phyloP scores from a whole-genome alignment of 2,888 invertebrate genomes.

The Plebejus anna region DNA sequence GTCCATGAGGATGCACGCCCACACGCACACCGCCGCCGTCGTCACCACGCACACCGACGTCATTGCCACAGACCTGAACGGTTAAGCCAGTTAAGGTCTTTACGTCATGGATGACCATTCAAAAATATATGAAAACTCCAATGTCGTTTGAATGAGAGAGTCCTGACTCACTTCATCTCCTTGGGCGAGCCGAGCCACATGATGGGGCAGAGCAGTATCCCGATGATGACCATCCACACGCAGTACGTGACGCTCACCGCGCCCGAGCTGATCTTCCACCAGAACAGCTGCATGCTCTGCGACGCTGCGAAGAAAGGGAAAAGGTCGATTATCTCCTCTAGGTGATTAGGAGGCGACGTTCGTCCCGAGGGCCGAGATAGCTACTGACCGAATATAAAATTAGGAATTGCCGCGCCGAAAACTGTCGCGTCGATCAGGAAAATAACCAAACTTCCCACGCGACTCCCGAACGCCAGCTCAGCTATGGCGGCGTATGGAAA shows the following conservation, averaged over 20 bases:
- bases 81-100: no score
- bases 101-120: no score
- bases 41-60: constrained; percentile 83
- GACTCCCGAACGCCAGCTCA: constrained; percentile 86
- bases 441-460: constrained; percentile 81
- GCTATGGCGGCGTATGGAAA: constrained; percentile 92
- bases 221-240: constrained; percentile 89
- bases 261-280: constrained; percentile 83
- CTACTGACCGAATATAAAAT: constrained; percentile 85
- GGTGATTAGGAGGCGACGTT: no score
- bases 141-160: no score
- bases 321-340: not conserved
- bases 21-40: constrained; percentile 82
- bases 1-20: constrained; percentile 82
- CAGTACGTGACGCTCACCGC: constrained; percentile 87
- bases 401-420: constrained; percentile 89
- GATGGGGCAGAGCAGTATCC: constrained; percentile 86
- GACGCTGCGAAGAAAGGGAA: constrained; percentile 77
- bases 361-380: not conserved
- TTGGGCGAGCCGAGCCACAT: constrained; percentile 95
- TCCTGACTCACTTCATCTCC: constrained; percentile 89
- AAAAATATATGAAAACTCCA: no score
- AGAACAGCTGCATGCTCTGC: constrained; percentile 88
- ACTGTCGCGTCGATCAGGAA: constrained; percentile 86
- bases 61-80: constrained; percentile 80